Evolutionary conservation across 64 coral and sea anemone genomes (phyloP).

Genomic region (Acropora yongei): DNA sequence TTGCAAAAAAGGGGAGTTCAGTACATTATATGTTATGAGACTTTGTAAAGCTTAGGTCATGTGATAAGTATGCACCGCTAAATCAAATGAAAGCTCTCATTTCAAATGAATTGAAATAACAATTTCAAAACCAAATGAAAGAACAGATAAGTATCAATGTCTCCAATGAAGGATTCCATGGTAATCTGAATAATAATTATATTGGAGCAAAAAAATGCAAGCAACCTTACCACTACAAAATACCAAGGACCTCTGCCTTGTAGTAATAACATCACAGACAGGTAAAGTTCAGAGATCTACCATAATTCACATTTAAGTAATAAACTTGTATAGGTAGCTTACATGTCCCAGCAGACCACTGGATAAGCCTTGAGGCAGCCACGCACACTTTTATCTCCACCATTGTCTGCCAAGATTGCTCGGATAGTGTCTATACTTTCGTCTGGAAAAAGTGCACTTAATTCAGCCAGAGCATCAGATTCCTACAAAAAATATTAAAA

Average conservation of each 20-base stretch:
- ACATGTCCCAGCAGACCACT: constrained; percentile 18
- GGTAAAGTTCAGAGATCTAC: background rate
- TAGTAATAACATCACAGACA: background rate
- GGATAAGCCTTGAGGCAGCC: constrained; percentile 27
- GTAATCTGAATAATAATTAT: constrained; percentile 23
- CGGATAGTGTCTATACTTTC: background rate
- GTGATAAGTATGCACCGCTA: too few relatives aligned
- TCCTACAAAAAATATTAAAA: constrained; percentile 25
- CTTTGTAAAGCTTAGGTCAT: background rate
- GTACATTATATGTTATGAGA: constrained; percentile 4
- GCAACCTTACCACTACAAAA: constrained; percentile 28
- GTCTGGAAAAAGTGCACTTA: constrained; percentile 3
- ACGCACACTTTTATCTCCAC: background rate
- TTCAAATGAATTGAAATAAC: background rate
- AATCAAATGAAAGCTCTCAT: too few relatives aligned
- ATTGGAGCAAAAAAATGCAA: constrained; percentile 20
- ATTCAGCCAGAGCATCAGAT: constrained; percentile 13
- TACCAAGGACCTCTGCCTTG: constrained; percentile 25
- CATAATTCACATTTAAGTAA: background rate
- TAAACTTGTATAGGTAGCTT: background rate
- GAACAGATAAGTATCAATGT: constrained; percentile 15
- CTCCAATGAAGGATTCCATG: constrained; percentile 19
- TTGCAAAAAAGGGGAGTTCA: constrained; percentile 18
- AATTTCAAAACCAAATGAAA: constrained; percentile 19
- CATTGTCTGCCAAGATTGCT: background rate